These are phyloP conservation scores for Azemiops feae DNA, from an alignment of 2,113 vertebrate species.

Conservation along the genomic window DNA sequence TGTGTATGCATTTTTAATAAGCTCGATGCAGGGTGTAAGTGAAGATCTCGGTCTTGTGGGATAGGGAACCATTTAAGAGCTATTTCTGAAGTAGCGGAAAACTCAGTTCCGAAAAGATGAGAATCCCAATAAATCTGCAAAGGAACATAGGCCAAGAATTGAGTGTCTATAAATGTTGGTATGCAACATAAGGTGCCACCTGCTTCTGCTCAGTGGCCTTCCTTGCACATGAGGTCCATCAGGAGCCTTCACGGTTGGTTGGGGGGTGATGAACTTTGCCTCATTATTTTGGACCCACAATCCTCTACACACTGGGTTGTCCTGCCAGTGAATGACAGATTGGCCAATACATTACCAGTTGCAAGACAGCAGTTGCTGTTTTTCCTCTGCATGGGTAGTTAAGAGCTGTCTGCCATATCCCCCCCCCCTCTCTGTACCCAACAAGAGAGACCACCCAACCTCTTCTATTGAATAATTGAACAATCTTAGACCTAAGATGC, in stretches of 20 bases:
- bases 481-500: background rate
- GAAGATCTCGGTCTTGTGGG: slow-evolving; percentile 70
- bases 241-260: background rate
- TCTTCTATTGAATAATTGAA: background rate
- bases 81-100: slow-evolving; percentile 39
- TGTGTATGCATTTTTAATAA: slow-evolving; percentile 78
- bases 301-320: background rate
- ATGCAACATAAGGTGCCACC: background rate
- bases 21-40: slow-evolving; percentile 58
- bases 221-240: background rate
- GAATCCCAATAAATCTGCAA: background rate
- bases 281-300: background rate
- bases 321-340: background rate
- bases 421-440: background rate
- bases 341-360: slow-evolving; percentile 1
- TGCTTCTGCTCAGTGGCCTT: background rate
- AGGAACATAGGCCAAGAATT: background rate
- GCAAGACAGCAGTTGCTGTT: slow-evolving; percentile 13
- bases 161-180: slow-evolving; percentile 41
- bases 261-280: background rate
- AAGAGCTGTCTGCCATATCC: background rate
- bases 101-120: background rate
- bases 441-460: background rate
- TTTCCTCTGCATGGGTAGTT: background rate
- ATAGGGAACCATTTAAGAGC: slow-evolving; percentile 65